Evolutionary conservation across 2,113 vertebrate genomes (phyloP).

Genomic region (Ahaetulla prasina): DNA sequence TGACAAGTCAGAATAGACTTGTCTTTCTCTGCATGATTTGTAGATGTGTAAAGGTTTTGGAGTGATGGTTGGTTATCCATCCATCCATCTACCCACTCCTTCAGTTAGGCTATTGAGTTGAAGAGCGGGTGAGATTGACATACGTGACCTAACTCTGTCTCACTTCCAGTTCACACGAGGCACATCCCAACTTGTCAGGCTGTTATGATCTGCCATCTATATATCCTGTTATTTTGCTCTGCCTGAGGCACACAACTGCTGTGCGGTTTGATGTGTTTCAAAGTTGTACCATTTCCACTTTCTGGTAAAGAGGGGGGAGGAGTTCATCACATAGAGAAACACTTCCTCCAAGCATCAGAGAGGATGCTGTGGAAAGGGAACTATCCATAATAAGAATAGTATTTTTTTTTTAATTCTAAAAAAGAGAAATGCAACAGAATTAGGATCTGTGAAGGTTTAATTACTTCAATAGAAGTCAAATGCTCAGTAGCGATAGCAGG

Average conservation of each 20-base stretch:
- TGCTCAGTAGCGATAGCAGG: not conserved
- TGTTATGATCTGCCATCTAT: not conserved
- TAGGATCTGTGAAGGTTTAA: not conserved
- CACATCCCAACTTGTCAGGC: not conserved
- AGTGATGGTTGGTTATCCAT: not conserved
- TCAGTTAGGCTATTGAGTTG: not conserved
- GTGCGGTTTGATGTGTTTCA: not conserved
- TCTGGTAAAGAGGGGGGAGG: not conserved
- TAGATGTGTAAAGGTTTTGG: not conserved
- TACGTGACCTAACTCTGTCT: not conserved
- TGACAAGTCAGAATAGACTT: not conserved
- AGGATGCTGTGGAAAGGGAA: not conserved
- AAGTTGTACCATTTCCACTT: not conserved
- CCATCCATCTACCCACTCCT: not conserved
- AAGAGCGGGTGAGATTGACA: not conserved
- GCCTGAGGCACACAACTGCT: not conserved
- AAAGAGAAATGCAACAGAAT: not conserved
- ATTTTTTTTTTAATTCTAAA: not conserved
- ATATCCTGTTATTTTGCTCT: not conserved
- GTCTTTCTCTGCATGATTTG: not conserved
- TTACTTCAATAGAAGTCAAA: not conserved
- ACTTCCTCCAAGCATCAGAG: not conserved
- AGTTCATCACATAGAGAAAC: not conserved
- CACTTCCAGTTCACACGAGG: not conserved
- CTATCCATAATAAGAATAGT: not conserved